phyloP scores from a whole-genome alignment of 2,113 vertebrate genomes.

The Oreotragus oreotragus region DNA sequence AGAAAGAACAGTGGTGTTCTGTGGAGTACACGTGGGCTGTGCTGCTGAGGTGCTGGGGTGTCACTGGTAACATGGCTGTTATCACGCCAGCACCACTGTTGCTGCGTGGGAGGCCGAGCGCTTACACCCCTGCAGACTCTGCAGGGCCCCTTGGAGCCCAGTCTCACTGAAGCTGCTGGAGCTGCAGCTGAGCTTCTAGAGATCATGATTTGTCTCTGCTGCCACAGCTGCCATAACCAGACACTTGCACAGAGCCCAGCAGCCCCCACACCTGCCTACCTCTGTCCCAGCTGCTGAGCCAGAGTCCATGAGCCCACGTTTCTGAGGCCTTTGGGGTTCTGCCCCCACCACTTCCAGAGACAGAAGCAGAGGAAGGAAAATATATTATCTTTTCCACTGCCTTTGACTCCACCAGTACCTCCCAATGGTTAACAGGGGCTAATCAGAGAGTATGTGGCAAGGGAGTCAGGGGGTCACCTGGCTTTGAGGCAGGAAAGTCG shows the following conservation, averaged over 20 bases:
- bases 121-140: not conserved
- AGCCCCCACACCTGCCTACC: not conserved
- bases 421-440: not conserved
- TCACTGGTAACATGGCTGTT: not conserved
- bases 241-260: not conserved
- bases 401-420: not conserved
- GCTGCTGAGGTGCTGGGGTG: not conserved
- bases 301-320: not conserved
- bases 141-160: not conserved
- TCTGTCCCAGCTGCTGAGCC: not conserved
- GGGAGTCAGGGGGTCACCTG: not conserved
- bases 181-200: not conserved
- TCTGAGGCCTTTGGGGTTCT: not conserved
- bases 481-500: not conserved
- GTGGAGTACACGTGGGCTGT: not conserved
- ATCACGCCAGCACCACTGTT: not conserved
- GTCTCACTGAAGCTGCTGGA: not conserved
- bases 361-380: not conserved
- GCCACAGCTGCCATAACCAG: not conserved
- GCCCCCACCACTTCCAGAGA: not conserved
- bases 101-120: not conserved
- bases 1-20: not conserved
- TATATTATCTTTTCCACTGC: not conserved
- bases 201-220: not conserved
- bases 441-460: not conserved